Base-by-base conservation (phyloP, 2,888 invertebrate genomes). In the Pseudococcus jackbeardsleyi region DNA sequence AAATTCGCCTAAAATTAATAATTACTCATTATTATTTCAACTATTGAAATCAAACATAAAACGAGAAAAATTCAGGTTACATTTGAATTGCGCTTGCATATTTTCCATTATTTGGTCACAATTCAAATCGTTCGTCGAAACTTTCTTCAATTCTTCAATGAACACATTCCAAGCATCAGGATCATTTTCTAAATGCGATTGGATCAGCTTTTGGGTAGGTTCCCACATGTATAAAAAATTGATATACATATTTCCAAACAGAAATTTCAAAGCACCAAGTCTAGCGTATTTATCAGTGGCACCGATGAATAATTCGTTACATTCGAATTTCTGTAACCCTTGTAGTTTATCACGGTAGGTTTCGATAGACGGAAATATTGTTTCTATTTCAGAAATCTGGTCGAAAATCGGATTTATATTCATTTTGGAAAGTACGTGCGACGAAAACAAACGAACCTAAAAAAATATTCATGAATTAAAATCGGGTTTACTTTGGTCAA, bases 201-300 rank as follows among this genome's bases (percentile, higher is more conserved):
- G 93, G 84, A 98, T 94, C 68, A 97, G 93, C 90, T 95, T 94
- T 19, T 93, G 93, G 0, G 96, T 93, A 0, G 98, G 97, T 89
- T 96, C 95, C 98, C 98, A 98, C 0, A 99, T 91, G 17, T 97
- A 92, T 90, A 96, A 95, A 91, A 99, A 98, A 91, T 98, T 98
- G 26, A 96, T 93, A 91, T 96, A 96, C 85, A 98, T 92, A 89
- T 94, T 93, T 1, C 98, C 97, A 50, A 98, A 93, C 90, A 98
- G 93, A 90, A 96, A 97, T 89, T 95, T 93, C 26, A 99, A 91
- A 0, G 95, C 94, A 90, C 95, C 94, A 90, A 93, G 90, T 59
- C 64, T 82, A n/a, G 59, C 89, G 77, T 89, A 86, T 86, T 89
- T 88, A 26, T 89, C 89, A 6, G 22, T 64, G 11, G 68, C 50